phyloP scores from a whole-genome alignment of 2,113 vertebrate species.

The Siniperca knerii region DNA sequence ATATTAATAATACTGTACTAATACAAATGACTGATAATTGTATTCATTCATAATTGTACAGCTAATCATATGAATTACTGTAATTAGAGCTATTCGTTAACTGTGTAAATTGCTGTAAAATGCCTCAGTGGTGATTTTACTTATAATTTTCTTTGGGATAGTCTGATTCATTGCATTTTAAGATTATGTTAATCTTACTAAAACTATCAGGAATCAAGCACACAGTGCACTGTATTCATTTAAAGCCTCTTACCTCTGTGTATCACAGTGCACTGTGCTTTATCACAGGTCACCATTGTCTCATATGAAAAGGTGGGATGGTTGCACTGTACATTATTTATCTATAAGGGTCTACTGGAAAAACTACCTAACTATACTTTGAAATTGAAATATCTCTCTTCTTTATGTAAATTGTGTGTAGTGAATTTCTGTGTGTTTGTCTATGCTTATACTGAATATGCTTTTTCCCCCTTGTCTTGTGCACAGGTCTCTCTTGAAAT shows the following conservation, averaged over 20 bases:
- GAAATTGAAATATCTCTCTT: neutral
- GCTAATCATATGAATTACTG: neutral
- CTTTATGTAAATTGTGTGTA: neutral
- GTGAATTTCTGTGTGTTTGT: neutral
- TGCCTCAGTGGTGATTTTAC: neutral
- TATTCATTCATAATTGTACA: slow-evolving; percentile 16
- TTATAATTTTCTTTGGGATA: neutral
- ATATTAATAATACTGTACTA: neutral
- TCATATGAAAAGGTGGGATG: neutral
- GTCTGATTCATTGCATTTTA: neutral
- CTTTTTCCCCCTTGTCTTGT: neutral
- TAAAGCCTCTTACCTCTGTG: neutral
- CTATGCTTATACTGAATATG: neutral
- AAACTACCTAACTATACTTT: neutral
- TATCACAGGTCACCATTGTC: neutral
- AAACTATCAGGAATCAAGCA: neutral
- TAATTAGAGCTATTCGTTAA: slow-evolving; percentile 6
- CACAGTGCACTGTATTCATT: neutral
- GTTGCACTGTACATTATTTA: neutral
- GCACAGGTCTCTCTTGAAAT: neutral
- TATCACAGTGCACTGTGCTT: neutral
- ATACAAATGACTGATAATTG: neutral
- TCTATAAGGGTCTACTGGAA: neutral
- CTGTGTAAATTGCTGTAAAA: neutral
- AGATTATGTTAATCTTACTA: neutral